Evolutionary conservation across 2,888 invertebrate species (phyloP).

Genomic region (Onchidella celtica): DNA sequence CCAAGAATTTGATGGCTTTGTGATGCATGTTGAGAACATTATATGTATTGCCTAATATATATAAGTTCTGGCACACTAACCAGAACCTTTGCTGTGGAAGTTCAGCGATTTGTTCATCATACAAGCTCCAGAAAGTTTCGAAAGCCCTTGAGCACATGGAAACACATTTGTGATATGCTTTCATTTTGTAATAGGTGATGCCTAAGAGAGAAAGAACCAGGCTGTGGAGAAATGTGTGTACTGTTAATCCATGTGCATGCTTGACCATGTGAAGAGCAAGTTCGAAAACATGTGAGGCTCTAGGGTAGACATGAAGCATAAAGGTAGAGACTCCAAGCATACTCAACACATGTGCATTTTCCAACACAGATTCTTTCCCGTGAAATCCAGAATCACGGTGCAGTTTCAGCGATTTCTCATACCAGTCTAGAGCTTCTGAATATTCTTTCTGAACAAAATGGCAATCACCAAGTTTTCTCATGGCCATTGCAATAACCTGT

Average conservation of each 20-base stretch:
- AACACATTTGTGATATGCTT: conserved; percentile 77
- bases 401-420: conserved; percentile 75
- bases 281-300: conserved; percentile 78
- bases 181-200: conserved; percentile 76
- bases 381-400: conserved; percentile 68
- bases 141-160: conserved; percentile 77
- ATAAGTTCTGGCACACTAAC: conserved; percentile 77
- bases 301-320: conserved; percentile 76
- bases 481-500: conserved; percentile 70
- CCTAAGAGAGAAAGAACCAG: conserved; percentile 76
- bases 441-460: conserved; percentile 77
- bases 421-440: conserved; percentile 73
- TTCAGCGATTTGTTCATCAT: conserved; percentile 70
- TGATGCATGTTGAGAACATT: conserved; percentile 74
- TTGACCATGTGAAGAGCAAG: conserved; percentile 76
- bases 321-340: conserved; percentile 78
- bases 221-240: conserved; percentile 70
- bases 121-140: conserved; percentile 75
- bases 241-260: conserved; percentile 68
- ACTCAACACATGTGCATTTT: conserved; percentile 77
- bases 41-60: conserved; percentile 77
- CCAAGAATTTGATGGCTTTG: conserved; percentile 76
- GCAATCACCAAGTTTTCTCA: conserved; percentile 77
- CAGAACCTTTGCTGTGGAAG: conserved; percentile 76
- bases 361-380: conserved; percentile 70